phyloP scores from a whole-genome alignment of 1,140 invertebrate species.

The Phocides pigmalion region DNA sequence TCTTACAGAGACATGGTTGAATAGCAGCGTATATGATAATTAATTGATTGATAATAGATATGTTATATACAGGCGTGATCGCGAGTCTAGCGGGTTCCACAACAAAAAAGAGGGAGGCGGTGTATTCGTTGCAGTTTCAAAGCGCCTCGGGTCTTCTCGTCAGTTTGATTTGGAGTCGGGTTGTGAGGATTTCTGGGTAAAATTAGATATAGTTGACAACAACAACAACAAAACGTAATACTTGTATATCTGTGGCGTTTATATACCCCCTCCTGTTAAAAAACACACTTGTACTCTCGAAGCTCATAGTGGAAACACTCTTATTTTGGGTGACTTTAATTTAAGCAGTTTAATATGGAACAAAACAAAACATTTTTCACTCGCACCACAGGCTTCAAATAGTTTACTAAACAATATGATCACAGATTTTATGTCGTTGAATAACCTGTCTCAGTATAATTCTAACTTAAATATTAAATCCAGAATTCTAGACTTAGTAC shows the following conservation, averaged over 20 bases:
- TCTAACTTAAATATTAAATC: background rate
- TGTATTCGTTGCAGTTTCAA: no score
- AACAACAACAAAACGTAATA: background rate
- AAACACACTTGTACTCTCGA: background rate
- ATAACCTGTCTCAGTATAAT: background rate
- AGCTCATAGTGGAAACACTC: background rate
- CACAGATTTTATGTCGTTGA: background rate
- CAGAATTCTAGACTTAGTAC: slow-evolving; percentile 2
- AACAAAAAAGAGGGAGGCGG: background rate
- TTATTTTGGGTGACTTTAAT: slow-evolving; percentile 3
- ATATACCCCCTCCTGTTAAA: slow-evolving; percentile 1
- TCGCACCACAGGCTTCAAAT: background rate
- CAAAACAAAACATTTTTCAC: background rate
- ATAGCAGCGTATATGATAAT: background rate
- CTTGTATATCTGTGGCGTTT: slow-evolving; percentile 8
- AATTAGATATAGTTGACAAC: background rate
- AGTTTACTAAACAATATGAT: background rate
- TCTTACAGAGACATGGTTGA: slow-evolving; percentile 3
- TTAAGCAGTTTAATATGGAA: slow-evolving; percentile 18
- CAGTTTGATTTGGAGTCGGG: background rate
- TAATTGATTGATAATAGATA: no score
- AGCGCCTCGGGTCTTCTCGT: background rate
- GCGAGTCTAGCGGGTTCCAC: background rate
- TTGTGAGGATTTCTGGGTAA: slow-evolving; percentile 5
- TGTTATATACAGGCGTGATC: background rate